Percentiles rank a stretch among this genome's conserved stretches.
phyloP scores from a whole-genome alignment of 1,140 invertebrate genomes.

The Magallana angulata region DNA sequence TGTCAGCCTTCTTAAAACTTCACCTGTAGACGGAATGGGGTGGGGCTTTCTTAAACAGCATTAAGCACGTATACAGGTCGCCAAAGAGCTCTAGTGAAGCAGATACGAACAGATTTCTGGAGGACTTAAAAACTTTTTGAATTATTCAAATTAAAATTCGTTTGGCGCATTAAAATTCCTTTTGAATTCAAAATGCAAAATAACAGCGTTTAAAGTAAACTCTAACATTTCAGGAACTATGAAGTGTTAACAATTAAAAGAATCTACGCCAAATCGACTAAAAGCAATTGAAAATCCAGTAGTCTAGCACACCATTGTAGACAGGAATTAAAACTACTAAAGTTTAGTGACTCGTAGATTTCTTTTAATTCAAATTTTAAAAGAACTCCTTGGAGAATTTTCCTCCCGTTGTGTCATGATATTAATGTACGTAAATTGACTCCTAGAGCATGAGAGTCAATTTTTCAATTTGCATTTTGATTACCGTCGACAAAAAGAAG shows the following conservation, averaged over 20 bases:
- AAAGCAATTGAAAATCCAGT: too few species aligned
- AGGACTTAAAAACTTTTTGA: background rate
- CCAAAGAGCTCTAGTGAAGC: background rate
- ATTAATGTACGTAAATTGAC: background rate
- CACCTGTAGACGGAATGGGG: background rate
- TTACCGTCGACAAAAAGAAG: background rate
- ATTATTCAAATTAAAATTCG: background rate
- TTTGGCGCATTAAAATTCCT: background rate
- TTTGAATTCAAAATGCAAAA: background rate
- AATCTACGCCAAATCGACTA: too few species aligned
- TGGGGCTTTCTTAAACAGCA: conserved; percentile 7
- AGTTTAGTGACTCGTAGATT: background rate
- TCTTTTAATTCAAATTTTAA: background rate
- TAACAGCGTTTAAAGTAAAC: background rate
- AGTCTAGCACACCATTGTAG: too few species aligned
- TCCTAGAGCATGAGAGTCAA: background rate
- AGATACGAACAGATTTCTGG: background rate
- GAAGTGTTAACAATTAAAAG: too few species aligned
- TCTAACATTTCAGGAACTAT: too few species aligned
- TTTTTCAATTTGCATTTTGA: conserved; percentile 21
- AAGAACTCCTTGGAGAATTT: background rate
- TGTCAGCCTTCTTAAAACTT: background rate
- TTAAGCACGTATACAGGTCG: background rate
- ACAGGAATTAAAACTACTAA: background rate
- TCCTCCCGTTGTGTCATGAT: background rate